A percentile compares a stretch with the other conserved stretches of the same genome.
These are phyloP conservation scores for Drosophila tsacasi DNA, from an alignment of 1,140 invertebrate species.

Conservation along the genomic window DNA sequence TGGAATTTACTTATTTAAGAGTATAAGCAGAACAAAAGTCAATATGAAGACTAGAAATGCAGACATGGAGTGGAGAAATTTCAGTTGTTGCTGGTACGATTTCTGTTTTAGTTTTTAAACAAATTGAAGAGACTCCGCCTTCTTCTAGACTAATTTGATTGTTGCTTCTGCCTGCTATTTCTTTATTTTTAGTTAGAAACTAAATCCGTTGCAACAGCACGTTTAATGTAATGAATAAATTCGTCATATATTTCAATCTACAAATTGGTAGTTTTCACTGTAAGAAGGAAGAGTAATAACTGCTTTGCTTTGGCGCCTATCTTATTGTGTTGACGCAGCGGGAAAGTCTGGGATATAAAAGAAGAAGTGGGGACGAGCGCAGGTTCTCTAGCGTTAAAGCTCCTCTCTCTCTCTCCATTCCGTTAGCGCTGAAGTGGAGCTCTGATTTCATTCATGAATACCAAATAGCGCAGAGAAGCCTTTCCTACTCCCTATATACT, in stretches of 20 bases:
- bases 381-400: constrained; percentile 14
- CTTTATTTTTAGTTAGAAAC: not conserved
- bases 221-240: not conserved
- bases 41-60: too few species aligned
- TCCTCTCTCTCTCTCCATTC: constrained; percentile 3
- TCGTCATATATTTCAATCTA: not conserved
- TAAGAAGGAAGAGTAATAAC: constrained; percentile 26
- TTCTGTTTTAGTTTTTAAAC: too few species aligned
- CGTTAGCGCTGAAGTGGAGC: constrained; percentile 6
- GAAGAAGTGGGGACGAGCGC: not conserved
- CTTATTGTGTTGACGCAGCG: constrained; percentile 37
- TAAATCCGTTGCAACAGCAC: not conserved
- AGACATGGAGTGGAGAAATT: too few species aligned
- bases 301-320: constrained; percentile 32
- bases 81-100: too few species aligned
- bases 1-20: not conserved
- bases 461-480: constrained; percentile 44
- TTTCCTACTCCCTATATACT: constrained; percentile 24
- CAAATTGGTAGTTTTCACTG: constrained; percentile 22
- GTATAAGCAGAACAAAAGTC: not conserved
- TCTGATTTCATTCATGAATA: constrained; percentile 74
- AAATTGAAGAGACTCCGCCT: too few species aligned
- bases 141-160: not conserved
- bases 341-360: constrained; percentile 14
- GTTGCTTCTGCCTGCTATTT: not conserved